Base-by-base conservation (phyloP, 2,797 vertebrate species). In the Eulemur albifrons region DNA sequence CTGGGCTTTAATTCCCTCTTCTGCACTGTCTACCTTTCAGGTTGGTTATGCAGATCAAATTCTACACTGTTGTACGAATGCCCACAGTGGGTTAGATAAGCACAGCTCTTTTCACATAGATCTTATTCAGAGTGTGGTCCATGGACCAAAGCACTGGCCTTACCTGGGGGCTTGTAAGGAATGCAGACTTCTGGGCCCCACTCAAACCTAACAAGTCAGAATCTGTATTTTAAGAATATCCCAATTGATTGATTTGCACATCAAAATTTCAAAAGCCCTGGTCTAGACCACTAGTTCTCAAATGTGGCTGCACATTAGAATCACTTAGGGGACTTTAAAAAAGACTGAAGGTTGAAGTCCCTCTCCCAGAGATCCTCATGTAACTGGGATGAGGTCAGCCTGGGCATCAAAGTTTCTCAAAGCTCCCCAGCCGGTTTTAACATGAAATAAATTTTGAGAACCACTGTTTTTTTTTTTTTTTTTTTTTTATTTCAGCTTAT, bases 221-320 rank as follows among this genome's bases (percentile, higher is more conserved):
- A 93, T 92, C 40, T 93, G 2, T 81, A 90, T 90, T 95, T 93
- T 81, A 90, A 69, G n/a, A 72, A 88, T 81, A 61, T 73, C 90
- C 9, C 54, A 77, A 61, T 32, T 85, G 72, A 94, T 90, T 90
- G 23, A 35, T 70, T 91, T 96, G 21, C 21, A 48, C 8, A 18
- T 45, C 84, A 50, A 93, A 85, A 61, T 81, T 88, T 88, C 25
- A 48, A 87, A 92, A 82, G 17, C 30, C 57, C 23, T 54, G 35
- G 2, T 65, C 45, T 48, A 45, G 48, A 69, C 38, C 38, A 12
- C 25, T n/a, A 14, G 50, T 86, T 94, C 67, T 86, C 25, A 75
- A 57, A 15, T 30, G 7, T 45, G 50, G 5, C 67, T 82, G 27
- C 32, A 40, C 7, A 5, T 69, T 79, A 90, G 35, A 73, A 43